Evolutionary conservation across 2,888 invertebrate species (phyloP).

Genomic region (Microctonus aethiopoides): DNA sequence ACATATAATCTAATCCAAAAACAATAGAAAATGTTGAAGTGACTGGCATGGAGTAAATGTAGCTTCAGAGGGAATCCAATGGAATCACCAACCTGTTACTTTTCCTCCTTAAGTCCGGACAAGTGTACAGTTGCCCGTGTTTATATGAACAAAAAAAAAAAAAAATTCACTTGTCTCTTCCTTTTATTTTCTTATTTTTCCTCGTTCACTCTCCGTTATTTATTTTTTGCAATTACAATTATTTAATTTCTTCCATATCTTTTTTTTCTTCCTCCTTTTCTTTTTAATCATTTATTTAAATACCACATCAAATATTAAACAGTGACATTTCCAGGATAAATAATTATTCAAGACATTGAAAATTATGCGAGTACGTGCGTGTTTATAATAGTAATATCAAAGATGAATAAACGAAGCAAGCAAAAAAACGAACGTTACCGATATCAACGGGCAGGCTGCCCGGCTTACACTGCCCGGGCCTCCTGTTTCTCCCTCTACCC

Average conservation of each 20-base stretch:
- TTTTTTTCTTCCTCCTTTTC: no score
- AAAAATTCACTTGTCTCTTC: no score
- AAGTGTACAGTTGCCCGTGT: neutral
- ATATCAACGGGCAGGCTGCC: conserved; percentile 63
- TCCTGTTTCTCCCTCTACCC: conserved; percentile 59
- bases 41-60: conserved; percentile 1
- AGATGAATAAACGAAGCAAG: conserved; percentile 31
- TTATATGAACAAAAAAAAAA: conserved; percentile 2
- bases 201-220: neutral
- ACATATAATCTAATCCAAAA: neutral
- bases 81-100: conserved; percentile 65
- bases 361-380: neutral
- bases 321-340: neutral
- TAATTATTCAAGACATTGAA: neutral
- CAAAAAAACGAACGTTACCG: conserved; percentile 39
- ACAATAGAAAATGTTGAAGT: conserved; percentile 8
- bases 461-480: conserved; percentile 67
- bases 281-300: neutral
- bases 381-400: no score
- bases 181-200: no score
- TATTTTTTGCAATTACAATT: neutral
- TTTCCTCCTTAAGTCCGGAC: conserved; percentile 32
- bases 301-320: neutral
- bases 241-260: neutral
- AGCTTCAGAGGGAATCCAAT: conserved; percentile 31